phyloP scores from a whole-genome alignment of 2,113 vertebrate species.

The Mus pahari region DNA sequence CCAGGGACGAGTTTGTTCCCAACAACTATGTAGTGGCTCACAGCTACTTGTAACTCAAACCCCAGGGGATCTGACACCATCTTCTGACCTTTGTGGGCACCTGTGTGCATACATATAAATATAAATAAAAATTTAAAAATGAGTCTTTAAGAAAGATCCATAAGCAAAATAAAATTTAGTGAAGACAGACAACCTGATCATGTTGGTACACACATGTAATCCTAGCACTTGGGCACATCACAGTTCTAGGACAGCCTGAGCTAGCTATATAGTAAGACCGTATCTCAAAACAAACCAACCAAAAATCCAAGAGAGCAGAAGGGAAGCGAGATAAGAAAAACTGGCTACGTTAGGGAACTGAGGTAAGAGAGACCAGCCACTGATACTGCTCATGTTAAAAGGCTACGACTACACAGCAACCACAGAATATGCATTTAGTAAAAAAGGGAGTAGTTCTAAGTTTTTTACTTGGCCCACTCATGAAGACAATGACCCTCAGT shows the following conservation, averaged over 20 bases:
- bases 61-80: neutral
- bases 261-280: neutral
- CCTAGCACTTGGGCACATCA: neutral
- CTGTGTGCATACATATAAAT: neutral
- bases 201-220: neutral
- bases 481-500: neutral
- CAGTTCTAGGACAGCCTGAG: neutral
- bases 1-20: neutral
- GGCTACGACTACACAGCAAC: neutral
- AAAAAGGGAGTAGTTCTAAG: neutral
- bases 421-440: neutral
- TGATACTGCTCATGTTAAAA: conserved; percentile 8
- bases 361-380: conserved; percentile 38
- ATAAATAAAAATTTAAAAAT: neutral
- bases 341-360: conserved; percentile 12
- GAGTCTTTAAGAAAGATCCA: neutral
- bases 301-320: neutral
- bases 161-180: neutral
- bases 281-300: neutral
- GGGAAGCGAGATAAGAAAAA: conserved; percentile 33
- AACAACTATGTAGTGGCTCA: neutral
- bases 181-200: neutral
- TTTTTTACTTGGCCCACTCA: conserved; percentile 8
- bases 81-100: neutral
- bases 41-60: neutral